Conservation (phyloP, 2,797 vertebrate species). For the Myotis findleyi region DNA sequence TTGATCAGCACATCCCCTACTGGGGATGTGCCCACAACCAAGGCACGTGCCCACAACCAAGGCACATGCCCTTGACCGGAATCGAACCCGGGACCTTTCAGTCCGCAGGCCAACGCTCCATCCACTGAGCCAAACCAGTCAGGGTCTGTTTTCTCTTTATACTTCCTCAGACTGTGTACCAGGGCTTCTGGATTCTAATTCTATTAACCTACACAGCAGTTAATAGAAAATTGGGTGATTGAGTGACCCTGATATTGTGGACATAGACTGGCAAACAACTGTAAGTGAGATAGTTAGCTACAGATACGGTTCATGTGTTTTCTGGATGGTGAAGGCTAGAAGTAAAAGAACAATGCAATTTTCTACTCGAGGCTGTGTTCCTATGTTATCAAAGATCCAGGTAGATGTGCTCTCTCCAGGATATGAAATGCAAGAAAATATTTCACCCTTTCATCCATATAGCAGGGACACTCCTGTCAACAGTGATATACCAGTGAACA, state of each 20-base stretch:
- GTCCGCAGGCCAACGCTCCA: too few relatives aligned
- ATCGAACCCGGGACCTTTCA: too few relatives aligned
- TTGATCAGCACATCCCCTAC: too few relatives aligned
- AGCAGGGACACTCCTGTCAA: background rate
- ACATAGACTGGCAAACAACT: background rate
- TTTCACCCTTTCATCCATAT: background rate
- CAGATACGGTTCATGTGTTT: background rate
- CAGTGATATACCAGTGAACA: background rate
- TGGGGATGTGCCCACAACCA: too few relatives aligned
- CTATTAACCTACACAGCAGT: background rate
- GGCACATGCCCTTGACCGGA: too few relatives aligned
- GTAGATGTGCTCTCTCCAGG: background rate
- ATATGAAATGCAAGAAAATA: background rate
- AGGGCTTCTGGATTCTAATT: background rate
- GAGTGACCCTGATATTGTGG: background rate
- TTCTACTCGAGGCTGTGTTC: background rate
- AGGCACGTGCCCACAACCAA: too few relatives aligned
- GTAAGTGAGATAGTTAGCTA: background rate
- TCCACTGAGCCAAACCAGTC: too few relatives aligned
- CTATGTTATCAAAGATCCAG: background rate
- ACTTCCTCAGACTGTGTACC: background rate
- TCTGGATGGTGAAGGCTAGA: background rate
- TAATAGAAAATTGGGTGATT: background rate
- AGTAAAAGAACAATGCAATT: background rate
- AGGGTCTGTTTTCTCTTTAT: background rate